Base-by-base conservation (phyloP, 2,797 vertebrate genomes). In the Anableps anableps region DNA sequence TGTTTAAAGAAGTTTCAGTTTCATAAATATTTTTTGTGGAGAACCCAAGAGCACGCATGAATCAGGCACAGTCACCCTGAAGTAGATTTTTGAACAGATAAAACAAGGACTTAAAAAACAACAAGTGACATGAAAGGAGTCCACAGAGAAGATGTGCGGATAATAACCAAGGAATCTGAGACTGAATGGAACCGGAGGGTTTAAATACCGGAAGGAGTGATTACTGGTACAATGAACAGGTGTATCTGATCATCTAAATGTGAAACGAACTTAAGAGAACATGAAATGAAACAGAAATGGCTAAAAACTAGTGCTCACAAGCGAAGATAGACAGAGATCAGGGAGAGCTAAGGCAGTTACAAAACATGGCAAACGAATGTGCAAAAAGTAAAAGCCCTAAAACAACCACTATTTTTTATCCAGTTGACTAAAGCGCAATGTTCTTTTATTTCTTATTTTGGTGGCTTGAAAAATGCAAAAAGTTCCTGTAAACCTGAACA, bases 401-500 rank as follows among this genome's bases (percentile, higher is more conserved):
- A 41, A 68, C 14, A 41, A 14, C 36, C 5, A 41, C 23, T 68
- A 26, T 36, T 23, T 23, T 26, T 23, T 23, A 23, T 68, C 3
- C 8, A 26, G 36, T 26, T 26, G 1, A 68, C 38, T 41, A 68
- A 68, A 68, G 36, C 2, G 10, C 21, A 26, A 14, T 41, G 23
- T 34, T 68, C 19, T 26, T 5, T 41, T 41, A 26, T 23, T 41
- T 68, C 34, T 23, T 38, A 23, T 41, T 68, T 68, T 41, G 7
- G 64, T 41, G 64, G 38, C 36, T 41, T 23, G 64, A 68, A 68
- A 41, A 19, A 38, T 62, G 31, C 36, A 48, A 9, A 80, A 83
- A 72, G n/a, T 23, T 31, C 53, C 29, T 82, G 38, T 80, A 41
- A 80, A 66, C 78, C 38, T 50, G 74, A 89, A 85, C 83, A 90